A percentile compares a stretch with the other conserved stretches of the same genome.
Conservation (phyloP, 1,140 invertebrate genomes). For the Reticulitermes speratus region DNA sequence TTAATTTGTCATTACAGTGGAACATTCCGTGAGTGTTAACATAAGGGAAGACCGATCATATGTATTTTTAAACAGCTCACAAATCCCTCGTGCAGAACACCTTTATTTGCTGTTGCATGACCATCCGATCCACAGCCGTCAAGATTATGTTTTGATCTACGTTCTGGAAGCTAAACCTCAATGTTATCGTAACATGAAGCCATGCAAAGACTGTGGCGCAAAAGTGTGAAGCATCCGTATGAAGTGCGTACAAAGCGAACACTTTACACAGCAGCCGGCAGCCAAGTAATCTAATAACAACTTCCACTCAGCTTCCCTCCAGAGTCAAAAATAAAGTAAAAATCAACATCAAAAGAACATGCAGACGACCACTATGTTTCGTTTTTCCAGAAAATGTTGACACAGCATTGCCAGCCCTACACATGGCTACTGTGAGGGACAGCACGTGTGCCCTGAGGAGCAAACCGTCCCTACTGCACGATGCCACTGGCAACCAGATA, state of each 20-base stretch:
- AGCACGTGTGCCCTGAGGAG: too few relatives aligned
- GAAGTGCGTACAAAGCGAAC: not conserved
- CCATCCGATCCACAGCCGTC: too few relatives aligned
- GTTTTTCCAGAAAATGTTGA: not conserved
- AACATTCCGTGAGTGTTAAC: too few relatives aligned
- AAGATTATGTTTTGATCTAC: too few relatives aligned
- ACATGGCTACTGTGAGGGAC: not conserved
- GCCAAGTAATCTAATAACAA: constrained; percentile 3
- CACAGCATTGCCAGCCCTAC: not conserved
- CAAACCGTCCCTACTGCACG: too few relatives aligned
- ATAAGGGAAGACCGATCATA: too few relatives aligned
- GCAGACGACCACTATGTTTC: not conserved
- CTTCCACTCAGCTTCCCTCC: not conserved
- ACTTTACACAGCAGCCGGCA: not conserved
- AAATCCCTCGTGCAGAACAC: too few relatives aligned
- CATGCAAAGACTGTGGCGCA: not conserved
- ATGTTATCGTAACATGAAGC: not conserved
- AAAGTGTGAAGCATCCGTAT: too few relatives aligned
- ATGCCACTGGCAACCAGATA: too few relatives aligned
- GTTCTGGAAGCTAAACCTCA: not conserved
- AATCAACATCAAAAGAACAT: constrained; percentile 9
- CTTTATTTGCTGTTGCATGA: too few relatives aligned
- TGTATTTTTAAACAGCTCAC: too few relatives aligned
- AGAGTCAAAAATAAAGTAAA: not conserved
- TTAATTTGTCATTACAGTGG: too few relatives aligned